Conservation (phyloP, 2,888 invertebrate genomes). For the Euspilapteryx auroguttella region DNA sequence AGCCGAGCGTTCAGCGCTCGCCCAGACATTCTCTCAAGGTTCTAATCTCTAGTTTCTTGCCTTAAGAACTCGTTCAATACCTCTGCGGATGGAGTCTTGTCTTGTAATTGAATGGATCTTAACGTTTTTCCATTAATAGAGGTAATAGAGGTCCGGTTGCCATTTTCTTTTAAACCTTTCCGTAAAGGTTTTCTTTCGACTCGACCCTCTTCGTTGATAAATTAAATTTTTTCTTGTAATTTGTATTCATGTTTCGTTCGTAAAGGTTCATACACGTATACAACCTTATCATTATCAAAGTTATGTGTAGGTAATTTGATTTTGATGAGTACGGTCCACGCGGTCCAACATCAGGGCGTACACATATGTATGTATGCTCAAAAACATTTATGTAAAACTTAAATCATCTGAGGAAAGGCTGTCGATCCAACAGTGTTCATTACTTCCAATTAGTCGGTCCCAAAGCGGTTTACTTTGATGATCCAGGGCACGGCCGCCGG, state of each 20-base stretch:
- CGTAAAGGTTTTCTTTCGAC: too few species aligned
- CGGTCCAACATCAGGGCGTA: too few species aligned
- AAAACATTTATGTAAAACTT: background rate
- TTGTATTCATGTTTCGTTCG: too few species aligned
- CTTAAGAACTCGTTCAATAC: background rate
- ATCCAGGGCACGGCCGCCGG: background rate
- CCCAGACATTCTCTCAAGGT: background rate
- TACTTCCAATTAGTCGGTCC: background rate
- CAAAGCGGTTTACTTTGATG: background rate
- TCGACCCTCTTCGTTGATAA: too few species aligned
- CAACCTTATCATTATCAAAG: too few species aligned
- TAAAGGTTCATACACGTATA: too few species aligned
- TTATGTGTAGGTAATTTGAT: too few species aligned
- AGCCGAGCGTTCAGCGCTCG: background rate
- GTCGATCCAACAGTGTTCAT: background rate
- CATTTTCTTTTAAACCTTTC: too few species aligned
- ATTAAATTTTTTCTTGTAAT: too few species aligned
- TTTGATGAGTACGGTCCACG: too few species aligned
- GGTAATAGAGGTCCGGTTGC: too few species aligned
- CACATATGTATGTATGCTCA: background rate
- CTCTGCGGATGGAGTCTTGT: background rate
- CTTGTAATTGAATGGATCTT: background rate
- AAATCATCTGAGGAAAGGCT: background rate
- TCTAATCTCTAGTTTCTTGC: too few species aligned
- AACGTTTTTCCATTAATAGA: background rate